Conservation (phyloP, 2,113 vertebrate genomes). For the Trogon melanurus region DNA sequence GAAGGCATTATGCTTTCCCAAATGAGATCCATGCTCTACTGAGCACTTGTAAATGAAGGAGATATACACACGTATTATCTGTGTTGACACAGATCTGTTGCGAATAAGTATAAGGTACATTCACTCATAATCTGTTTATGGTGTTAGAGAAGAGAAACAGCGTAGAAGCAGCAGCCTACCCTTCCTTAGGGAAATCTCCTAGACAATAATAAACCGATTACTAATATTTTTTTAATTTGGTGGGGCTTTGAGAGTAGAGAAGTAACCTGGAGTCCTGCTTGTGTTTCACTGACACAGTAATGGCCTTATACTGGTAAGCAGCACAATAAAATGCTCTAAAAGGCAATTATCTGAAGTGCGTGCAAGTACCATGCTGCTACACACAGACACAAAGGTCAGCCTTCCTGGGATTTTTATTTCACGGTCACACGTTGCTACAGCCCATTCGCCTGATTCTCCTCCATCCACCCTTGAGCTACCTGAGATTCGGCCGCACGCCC, state of each 20-base stretch:
- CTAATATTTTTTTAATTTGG: slow-evolving; percentile 27
- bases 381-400: not conserved
- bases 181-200: slow-evolving; percentile 16
- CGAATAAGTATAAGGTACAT: not conserved
- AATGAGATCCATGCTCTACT: not conserved
- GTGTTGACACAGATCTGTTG: not conserved
- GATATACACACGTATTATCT: not conserved
- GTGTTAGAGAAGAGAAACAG: not conserved
- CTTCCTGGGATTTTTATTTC: not conserved
- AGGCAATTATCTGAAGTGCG: not conserved
- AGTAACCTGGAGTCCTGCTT: not conserved
- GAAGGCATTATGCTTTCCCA: not conserved
- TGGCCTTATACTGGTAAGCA: not conserved
- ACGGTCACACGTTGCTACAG: not conserved
- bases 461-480: not conserved
- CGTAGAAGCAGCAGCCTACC: not conserved
- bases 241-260: not conserved
- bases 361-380: not conserved
- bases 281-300: not conserved
- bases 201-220: not conserved
- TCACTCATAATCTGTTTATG: not conserved
- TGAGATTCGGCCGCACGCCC: not conserved
- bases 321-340: slow-evolving; percentile 3
- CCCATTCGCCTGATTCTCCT: not conserved
- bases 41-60: not conserved